Base-by-base conservation (phyloP, 2,888 invertebrate species). In the Frankliniella fusca region DNA sequence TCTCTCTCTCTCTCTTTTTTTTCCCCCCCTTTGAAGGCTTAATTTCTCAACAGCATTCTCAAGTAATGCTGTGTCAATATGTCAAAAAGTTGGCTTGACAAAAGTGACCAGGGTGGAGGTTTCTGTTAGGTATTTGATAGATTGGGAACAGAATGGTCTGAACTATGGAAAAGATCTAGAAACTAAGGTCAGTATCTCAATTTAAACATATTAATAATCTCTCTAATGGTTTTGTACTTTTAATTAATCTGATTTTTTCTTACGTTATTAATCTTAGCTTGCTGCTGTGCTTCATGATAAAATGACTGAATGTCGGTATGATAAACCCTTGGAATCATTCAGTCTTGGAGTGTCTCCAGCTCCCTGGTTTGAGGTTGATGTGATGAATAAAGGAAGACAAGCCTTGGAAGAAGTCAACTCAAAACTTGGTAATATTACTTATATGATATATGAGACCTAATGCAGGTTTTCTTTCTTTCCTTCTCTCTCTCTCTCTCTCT, bases 1-100 rank as follows among this genome's bases (percentile, higher is more conserved):
- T 15, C 48, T 38, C 49, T 80, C 54, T 38, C n/a, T 81, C 54
- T 54, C 61, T 50, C 50, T 23, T n/a, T 12, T 76, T 76, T 85
- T 88, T 89, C 85, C 87, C n/a, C n/a, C n/a, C n/a, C n/a, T n/a
- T n/a, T n/a, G n/a, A n/a, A 94, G 97, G 85, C 93, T 97, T 85
- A 97, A 97, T 88, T 98, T 98, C 88, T 97, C 97, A 23, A 98
- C 98, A 70, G 94, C 99, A 0, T 96, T 96, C 87, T 98, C 97
- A 0, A 98, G 97, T 85, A 99, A 99, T 89, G 96, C 97, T 49
- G 95, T 98, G 0, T 97, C 97, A 82, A 98, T 98, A 85, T 97
- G 97, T 87, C 92, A 93, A 84, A 94, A 96, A 85, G 92, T 97
- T 80, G 95, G 95, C 3, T 88, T 98, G 54, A 88, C 89, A 76